Conservation (phyloP, 2,797 vertebrate species). For the Pitangus sulphuratus region DNA sequence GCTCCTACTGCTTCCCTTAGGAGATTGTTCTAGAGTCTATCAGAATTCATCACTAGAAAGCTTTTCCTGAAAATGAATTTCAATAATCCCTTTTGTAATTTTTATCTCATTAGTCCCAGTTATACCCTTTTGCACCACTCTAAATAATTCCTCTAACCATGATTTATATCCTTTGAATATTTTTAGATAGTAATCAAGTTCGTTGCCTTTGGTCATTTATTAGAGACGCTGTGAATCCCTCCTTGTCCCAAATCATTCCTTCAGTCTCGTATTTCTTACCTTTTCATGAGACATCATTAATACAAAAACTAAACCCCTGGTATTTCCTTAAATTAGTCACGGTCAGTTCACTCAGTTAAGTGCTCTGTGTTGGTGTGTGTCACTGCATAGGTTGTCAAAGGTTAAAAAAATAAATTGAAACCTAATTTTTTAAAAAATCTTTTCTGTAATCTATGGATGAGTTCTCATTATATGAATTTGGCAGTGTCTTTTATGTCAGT, state of each 20-base stretch:
- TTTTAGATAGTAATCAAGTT: conserved; percentile 15
- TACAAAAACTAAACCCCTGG: neutral
- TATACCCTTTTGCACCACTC: neutral
- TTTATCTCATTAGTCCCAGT: conserved; percentile 13
- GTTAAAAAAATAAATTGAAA: neutral
- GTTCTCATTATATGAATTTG: neutral
- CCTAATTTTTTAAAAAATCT: neutral
- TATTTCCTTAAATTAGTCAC: neutral
- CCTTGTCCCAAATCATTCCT: neutral
- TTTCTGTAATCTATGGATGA: neutral
- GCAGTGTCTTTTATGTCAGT: neutral
- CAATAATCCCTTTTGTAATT: conserved; percentile 18
- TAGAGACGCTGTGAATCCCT: neutral
- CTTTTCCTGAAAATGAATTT: conserved; percentile 24
- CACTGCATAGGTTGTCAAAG: neutral
- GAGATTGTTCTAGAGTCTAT: conserved; percentile 1
- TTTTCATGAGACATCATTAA: neutral
- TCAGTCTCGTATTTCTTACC: neutral
- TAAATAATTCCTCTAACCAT: neutral
- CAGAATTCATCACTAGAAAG: conserved; percentile 13
- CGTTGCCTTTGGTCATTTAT: neutral
- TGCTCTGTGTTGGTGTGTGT: neutral
- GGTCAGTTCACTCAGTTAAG: neutral
- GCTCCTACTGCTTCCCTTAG: conserved; percentile 15
- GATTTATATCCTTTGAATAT: conserved; percentile 1